A percentile compares a stretch with the other conserved stretches of the same genome.
Conservation (phyloP, 2,113 vertebrate genomes). For the Pseudorasbora parva region DNA sequence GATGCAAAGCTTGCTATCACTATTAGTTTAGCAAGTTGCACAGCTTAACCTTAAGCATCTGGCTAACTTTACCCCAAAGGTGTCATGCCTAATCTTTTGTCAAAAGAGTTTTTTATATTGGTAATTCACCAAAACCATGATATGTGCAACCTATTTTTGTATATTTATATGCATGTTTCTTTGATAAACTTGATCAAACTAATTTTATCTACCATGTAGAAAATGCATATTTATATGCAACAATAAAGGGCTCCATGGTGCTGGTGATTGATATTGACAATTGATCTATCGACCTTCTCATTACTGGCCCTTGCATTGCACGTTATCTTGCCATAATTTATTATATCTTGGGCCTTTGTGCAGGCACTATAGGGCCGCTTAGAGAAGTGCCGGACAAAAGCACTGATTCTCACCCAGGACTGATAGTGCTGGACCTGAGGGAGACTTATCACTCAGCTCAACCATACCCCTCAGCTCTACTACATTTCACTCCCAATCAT, state of each 20-base stretch:
- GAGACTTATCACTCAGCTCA: slow-evolving; percentile 24
- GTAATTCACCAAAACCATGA: neutral
- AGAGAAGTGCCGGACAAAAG: neutral
- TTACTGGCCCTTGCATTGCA: neutral
- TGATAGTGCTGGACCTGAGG: slow-evolving; percentile 23
- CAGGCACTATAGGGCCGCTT: neutral
- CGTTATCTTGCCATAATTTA: neutral
- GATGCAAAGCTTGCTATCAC: neutral
- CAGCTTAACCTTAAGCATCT: no score
- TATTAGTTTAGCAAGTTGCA: neutral
- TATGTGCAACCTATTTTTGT: no score
- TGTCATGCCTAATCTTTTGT: neutral
- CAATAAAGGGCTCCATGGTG: neutral
- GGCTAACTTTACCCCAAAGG: no score
- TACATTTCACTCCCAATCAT: slow-evolving; percentile 28
- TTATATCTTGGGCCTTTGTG: slow-evolving; percentile 1
- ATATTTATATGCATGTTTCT: neutral
- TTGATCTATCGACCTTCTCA: neutral
- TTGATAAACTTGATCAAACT: neutral
- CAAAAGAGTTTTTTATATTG: neutral
- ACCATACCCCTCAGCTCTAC: slow-evolving; percentile 19
- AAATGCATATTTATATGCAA: neutral
- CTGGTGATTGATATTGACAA: neutral
- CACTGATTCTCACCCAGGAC: neutral
- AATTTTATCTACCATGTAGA: neutral